Conservation (phyloP, 2,113 vertebrate genomes). For the Caloenas nicobarica region DNA sequence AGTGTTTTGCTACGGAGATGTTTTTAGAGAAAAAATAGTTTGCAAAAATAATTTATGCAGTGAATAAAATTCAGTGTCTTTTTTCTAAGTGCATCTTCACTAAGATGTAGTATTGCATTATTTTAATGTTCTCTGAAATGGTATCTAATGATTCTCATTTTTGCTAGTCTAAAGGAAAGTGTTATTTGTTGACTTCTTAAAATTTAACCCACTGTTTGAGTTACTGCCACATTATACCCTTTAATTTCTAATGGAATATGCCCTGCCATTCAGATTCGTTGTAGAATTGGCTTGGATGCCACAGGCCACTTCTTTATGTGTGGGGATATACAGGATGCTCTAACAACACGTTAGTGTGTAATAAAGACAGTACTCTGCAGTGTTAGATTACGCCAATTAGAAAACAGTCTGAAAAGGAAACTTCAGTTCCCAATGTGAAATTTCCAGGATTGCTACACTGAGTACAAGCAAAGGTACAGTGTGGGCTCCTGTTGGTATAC, state of each 20-base stretch:
- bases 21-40: slow-evolving; percentile 66
- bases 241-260: not conserved
- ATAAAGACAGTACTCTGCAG: not conserved
- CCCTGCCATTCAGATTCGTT: not conserved
- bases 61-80: slow-evolving; percentile 45
- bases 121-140: slow-evolving; percentile 36
- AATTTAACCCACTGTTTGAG: not conserved
- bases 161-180: slow-evolving; percentile 4
- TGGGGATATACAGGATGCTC: not conserved
- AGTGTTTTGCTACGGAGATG: slow-evolving; percentile 40
- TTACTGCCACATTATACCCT: not conserved
- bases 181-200: not conserved
- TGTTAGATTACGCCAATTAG: not conserved
- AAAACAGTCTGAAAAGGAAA: not conserved
- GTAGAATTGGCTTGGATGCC: not conserved
- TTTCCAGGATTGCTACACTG: not conserved
- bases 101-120: slow-evolving; percentile 34
- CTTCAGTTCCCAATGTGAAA: not conserved
- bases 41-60: slow-evolving; percentile 64
- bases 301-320: not conserved
- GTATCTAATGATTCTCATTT: not conserved
- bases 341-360: not conserved
- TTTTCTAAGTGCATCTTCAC: slow-evolving; percentile 20
- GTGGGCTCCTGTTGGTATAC: not conserved
- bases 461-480: not conserved